Evolutionary conservation across 2,888 invertebrate species (phyloP), one percentile per base, ranked within the genome.

Genomic region (Athripsodes cinereus): DNA sequence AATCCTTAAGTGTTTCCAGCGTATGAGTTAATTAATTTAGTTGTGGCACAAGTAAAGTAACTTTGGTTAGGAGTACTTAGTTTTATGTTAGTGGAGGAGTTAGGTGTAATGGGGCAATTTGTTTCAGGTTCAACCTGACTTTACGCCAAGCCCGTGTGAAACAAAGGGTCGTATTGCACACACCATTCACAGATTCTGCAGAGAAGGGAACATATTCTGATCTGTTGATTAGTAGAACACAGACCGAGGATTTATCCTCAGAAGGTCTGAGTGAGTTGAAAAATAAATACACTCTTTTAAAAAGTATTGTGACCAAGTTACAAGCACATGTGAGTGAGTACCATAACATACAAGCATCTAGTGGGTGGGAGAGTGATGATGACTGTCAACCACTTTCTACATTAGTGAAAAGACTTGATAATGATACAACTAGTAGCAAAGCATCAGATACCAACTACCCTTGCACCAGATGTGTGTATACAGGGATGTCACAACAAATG

Each of bases 61-160:
- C n/a, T n/a, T n/a, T n/a, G n/a, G n/a, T n/a, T n/a, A n/a, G n/a
- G 26, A 26, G 26, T 3, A 26, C 26, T 26, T 3, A n/a, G n/a
- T n/a, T n/a, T n/a, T n/a, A 6, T 26, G 10, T 26, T 26, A 26
- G 26, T 26, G 10, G 26, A 26, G 3, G 10, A 26, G 26, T 26
- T 19, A 52, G 52, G 60, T 58, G 59, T 60, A 62, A 62, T 56
- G 20, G 54, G 51, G 52, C 60, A 58, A 62, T 60, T 62, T 62
- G 60, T 62, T 62, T 53, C 62, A 62, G 62, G 62, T 62, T 34
- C 51, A 47, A 49, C 48, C 53, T 56, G 52, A 58, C 58, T 53
- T 58, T 61, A 44, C 44, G 44, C 44, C 18, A 13, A 13, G n/a
- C 18, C 44, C 44, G 13, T 13, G 5, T 8, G 34, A 10, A 8